Conservation (phyloP, 2,113 vertebrate species). For the Oriolus oriolus region DNA sequence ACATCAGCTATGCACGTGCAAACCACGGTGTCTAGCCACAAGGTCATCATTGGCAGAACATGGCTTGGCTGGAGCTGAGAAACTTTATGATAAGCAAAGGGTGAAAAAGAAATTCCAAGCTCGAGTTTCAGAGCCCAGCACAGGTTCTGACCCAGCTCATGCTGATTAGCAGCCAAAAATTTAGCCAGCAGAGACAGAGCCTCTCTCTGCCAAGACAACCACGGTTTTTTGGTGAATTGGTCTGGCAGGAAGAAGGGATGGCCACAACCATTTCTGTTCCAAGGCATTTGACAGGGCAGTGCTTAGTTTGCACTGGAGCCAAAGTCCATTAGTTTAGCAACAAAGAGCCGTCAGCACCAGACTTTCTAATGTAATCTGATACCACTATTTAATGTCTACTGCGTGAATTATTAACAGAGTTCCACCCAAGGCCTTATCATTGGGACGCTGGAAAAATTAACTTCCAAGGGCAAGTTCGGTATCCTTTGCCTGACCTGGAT, state of each 20-base stretch:
- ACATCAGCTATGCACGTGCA: not conserved
- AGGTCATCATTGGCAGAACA: not conserved
- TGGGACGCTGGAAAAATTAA: not conserved
- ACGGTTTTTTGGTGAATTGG: accelerated
- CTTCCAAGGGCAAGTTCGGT: not conserved
- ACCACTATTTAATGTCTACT: not conserved
- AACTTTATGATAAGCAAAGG: not conserved
- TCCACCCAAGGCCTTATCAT: not conserved
- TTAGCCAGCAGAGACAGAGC: not conserved
- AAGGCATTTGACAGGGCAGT: not conserved
- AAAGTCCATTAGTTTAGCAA: conserved; percentile 37
- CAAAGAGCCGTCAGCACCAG: not conserved
- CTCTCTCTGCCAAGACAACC: not conserved
- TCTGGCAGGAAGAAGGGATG: not conserved
- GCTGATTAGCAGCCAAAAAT: not conserved
- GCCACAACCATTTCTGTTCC: not conserved
- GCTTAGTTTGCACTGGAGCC: not conserved
- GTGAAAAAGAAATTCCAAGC: not conserved
- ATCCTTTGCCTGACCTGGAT: not conserved
- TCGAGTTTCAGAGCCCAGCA: not conserved
- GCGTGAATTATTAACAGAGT: conserved; percentile 43
- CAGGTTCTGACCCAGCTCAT: not conserved
- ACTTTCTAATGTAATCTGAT: conserved; percentile 1
- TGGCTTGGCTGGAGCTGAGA: not conserved
- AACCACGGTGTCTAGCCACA: not conserved